Percentiles rank a stretch among this genome's conserved stretches.
phyloP scores from a whole-genome alignment of 2,888 invertebrate genomes.

The Hydropsyche betteni region DNA sequence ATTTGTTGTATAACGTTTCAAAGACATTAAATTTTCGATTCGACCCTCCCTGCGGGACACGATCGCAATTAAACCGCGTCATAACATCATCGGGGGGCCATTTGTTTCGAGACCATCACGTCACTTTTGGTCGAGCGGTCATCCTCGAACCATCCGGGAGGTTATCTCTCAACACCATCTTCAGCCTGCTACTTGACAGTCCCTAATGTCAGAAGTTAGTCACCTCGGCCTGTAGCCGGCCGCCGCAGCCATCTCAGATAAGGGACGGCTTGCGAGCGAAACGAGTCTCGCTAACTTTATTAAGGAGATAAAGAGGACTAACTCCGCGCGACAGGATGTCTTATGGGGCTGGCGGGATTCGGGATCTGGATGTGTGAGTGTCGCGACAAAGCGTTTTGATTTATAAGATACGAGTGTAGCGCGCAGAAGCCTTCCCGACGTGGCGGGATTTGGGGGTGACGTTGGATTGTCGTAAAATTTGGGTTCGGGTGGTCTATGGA shows the following conservation, averaged over 20 bases:
- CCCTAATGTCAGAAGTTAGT: conserved; percentile 25
- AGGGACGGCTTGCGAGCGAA: conserved; percentile 1
- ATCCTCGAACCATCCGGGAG: conserved; percentile 9
- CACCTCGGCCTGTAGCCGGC: background rate
- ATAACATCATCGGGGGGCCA: background rate
- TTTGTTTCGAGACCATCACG: too few relatives aligned
- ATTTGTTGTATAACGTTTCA: too few relatives aligned
- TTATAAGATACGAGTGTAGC: too few relatives aligned
- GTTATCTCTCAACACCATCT: conserved; percentile 20
- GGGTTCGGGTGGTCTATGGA: too few relatives aligned
- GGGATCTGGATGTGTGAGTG: too few relatives aligned
- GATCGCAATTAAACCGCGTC: too few relatives aligned
- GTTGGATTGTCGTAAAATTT: too few relatives aligned
- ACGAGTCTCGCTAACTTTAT: conserved; percentile 22
- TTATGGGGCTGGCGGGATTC: background rate
- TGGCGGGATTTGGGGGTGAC: too few relatives aligned
- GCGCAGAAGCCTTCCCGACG: too few relatives aligned
- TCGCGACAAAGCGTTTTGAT: too few relatives aligned
- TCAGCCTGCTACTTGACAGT: conserved; percentile 10
- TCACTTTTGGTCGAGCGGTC: conserved; percentile 20
- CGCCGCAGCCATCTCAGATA: background rate
- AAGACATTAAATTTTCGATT: too few relatives aligned
- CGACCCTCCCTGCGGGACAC: too few relatives aligned
- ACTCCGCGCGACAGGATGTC: conserved; percentile 19
- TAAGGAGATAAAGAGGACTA: conserved; percentile 27